Conservation (phyloP, 2,113 vertebrate genomes). For the Orcinus orca region DNA sequence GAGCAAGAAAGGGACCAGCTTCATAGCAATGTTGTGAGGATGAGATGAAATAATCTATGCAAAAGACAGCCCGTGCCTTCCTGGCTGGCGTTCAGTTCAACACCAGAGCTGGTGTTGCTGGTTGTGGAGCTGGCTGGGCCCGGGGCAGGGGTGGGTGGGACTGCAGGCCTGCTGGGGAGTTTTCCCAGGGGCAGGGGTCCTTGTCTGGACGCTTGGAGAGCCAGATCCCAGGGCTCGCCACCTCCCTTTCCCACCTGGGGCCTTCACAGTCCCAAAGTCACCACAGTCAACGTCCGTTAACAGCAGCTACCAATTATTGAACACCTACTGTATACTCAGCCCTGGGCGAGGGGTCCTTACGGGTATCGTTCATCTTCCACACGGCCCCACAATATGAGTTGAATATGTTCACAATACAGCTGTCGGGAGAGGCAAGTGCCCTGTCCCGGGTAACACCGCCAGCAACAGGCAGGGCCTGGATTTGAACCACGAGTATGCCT, state of each 20-base stretch:
- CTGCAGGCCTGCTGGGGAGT: not conserved
- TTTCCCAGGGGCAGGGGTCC: not conserved
- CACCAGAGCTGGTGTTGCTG: not conserved
- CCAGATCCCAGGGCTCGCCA: not conserved
- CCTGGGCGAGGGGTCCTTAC: accelerated
- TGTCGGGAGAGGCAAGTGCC: not conserved
- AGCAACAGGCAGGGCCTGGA: not conserved
- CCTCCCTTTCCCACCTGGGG: not conserved
- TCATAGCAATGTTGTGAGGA: not conserved
- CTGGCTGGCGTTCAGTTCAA: accelerated
- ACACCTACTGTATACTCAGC: not conserved
- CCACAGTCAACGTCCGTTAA: not conserved
- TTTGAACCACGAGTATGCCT: not conserved
- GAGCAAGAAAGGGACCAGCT: not conserved
- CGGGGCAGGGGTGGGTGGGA: not conserved
- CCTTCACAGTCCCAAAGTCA: not conserved
- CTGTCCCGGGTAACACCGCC: not conserved
- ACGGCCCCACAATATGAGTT: accelerated
- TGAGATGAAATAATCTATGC: too few relatives aligned
- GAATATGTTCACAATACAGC: accelerated
- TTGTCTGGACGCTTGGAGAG: not conserved
- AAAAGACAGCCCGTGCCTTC: not conserved
- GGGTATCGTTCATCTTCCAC: not conserved
- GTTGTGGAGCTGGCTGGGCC: not conserved
- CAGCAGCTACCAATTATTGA: not conserved